Percentiles rank a stretch among this genome's conserved stretches.
phyloP scores from a whole-genome alignment of 1,140 invertebrate genomes.

The Mya arenaria region DNA sequence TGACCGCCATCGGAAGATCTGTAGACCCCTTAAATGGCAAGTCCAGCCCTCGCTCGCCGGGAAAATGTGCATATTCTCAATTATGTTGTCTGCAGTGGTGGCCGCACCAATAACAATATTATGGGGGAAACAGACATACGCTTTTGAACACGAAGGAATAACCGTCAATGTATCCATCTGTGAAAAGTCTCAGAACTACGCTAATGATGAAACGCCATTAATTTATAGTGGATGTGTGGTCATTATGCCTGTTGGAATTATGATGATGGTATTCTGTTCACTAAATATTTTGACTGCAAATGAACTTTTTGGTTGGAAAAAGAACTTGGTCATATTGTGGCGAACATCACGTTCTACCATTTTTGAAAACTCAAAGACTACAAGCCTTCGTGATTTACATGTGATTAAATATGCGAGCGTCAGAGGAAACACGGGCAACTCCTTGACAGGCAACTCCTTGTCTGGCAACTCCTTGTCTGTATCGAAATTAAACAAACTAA shows the following conservation, averaged over 20 bases:
- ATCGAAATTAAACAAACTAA: too few species aligned
- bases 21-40: conserved; percentile 58
- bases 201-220: conserved; percentile 22
- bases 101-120: conserved; percentile 20
- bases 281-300: conserved; percentile 32
- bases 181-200: conserved; percentile 34
- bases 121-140: conserved; percentile 48
- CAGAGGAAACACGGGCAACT: too few species aligned
- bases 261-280: conserved; percentile 10
- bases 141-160: not conserved
- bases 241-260: conserved; percentile 15
- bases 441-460: too few species aligned
- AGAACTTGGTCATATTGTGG: too few species aligned
- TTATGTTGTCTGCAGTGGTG: not conserved
- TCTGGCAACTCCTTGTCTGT: too few species aligned
- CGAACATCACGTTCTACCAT: too few species aligned
- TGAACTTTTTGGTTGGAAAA: conserved; percentile 6
- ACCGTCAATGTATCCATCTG: conserved; percentile 40
- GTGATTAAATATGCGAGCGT: too few species aligned
- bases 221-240: conserved; percentile 34
- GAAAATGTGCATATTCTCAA: conserved; percentile 1
- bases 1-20: conserved; percentile 65
- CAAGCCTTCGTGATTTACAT: too few species aligned
- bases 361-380: too few species aligned
- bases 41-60: conserved; percentile 43